Percentiles rank a stretch among this genome's conserved stretches.
These are phyloP conservation scores for Xylophagus ater DNA, from an alignment of 2,888 invertebrate species.

Conservation along the genomic window DNA sequence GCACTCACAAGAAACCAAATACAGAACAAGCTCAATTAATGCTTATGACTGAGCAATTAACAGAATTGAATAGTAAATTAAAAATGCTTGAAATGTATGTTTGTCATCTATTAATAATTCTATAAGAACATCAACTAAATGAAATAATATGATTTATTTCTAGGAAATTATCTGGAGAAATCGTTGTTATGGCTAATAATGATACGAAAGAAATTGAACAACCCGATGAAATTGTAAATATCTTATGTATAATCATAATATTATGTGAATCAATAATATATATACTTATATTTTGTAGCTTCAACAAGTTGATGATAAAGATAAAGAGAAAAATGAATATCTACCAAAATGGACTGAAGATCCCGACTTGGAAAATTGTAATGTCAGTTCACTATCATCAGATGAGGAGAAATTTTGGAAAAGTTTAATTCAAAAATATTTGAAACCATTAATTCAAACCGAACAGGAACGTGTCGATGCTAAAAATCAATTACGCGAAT, in stretches of 20 bases:
- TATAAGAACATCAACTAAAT: conserved; percentile 2
- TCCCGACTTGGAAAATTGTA: conserved; percentile 50
- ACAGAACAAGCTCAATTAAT: conserved; percentile 39
- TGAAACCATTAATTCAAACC: conserved; percentile 59
- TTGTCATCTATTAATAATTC: neutral
- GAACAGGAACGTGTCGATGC: conserved; percentile 45
- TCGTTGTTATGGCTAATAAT: conserved; percentile 8
- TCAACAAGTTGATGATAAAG: neutral
- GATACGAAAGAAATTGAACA: conserved; percentile 2
- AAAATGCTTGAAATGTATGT: conserved; percentile 38
- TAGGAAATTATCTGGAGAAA: conserved; percentile 16
- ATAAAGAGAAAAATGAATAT: conserved; percentile 20
- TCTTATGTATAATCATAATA: too few species aligned
- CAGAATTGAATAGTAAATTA: conserved; percentile 38
- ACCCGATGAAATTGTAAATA: conserved; percentile 2
- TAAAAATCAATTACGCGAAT: conserved; percentile 32
- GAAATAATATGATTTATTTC: conserved; percentile 5
- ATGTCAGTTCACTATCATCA: conserved; percentile 51
- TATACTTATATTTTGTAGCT: neutral
- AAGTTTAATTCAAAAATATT: conserved; percentile 61
- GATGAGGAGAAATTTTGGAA: conserved; percentile 68
- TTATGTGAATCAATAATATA: neutral
- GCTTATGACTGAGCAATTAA: conserved; percentile 36
- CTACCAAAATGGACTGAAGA: conserved; percentile 56
- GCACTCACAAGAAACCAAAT: conserved; percentile 39